Evolutionary conservation across 2,797 vertebrate genomes (phyloP).

Genomic region (Lindbergichthys nudifrons): DNA sequence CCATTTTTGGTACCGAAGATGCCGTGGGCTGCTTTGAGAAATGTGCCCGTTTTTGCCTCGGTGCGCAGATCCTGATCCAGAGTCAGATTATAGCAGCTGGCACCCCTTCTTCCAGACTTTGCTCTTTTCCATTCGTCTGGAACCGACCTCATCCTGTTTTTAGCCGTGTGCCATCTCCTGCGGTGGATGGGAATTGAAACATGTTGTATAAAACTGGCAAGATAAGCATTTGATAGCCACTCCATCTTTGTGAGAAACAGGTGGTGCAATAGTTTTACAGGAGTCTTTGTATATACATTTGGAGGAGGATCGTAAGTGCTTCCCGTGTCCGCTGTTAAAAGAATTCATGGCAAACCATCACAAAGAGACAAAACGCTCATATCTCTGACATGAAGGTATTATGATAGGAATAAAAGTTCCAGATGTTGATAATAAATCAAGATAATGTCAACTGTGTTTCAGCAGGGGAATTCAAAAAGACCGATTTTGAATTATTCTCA

Average conservation of each 20-base stretch:
- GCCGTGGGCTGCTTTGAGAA: constrained; percentile 43
- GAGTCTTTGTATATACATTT: constrained; percentile 50
- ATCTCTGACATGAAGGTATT: constrained; percentile 74
- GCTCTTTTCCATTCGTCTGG: constrained; percentile 62
- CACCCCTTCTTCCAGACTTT: constrained; percentile 45
- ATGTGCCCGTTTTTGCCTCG: constrained; percentile 43
- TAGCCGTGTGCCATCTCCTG: constrained; percentile 55
- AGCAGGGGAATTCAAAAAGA: constrained; percentile 38
- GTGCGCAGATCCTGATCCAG: constrained; percentile 50
- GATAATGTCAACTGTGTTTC: constrained; percentile 52
- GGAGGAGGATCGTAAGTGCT: constrained; percentile 49
- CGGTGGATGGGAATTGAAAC: constrained; percentile 51
- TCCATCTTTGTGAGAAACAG: constrained; percentile 64
- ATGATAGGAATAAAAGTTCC: constrained; percentile 70
- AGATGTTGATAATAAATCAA: constrained; percentile 77
- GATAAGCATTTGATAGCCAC: constrained; percentile 29
- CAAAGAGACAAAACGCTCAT: constrained; percentile 64
- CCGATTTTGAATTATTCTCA: constrained; percentile 27
- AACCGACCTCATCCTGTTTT: constrained; percentile 42
- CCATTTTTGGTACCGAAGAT: constrained; percentile 49
- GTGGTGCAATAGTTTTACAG: constrained; percentile 59
- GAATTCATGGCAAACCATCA: constrained; percentile 68
- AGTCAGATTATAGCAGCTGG: constrained; percentile 62
- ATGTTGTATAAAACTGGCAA: constrained; percentile 39
- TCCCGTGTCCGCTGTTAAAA: constrained; percentile 61